These are phyloP conservation scores for Nomada goodeniana DNA, from an alignment of 2,888 invertebrate species.

Conservation along the genomic window DNA sequence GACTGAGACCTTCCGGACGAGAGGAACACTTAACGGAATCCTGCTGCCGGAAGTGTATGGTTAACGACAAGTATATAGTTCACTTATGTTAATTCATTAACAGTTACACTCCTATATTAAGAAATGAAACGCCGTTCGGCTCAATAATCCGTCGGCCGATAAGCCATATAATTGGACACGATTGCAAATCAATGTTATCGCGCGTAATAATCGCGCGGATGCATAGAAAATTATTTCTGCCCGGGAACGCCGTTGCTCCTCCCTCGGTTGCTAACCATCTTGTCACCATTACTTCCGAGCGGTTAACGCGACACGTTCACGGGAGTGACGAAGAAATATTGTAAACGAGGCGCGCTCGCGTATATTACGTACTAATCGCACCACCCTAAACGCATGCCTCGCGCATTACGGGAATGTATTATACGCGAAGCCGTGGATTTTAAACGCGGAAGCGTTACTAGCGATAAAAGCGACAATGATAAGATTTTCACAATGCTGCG, in stretches of 20 bases:
- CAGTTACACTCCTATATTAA: no score
- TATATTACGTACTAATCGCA: slow-evolving; percentile 17
- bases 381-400: slow-evolving; percentile 56
- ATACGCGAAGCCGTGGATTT: slow-evolving; percentile 14
- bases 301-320: slow-evolving; percentile 33
- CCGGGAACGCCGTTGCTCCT: background rate
- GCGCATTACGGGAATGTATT: slow-evolving; percentile 25
- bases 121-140: no score
- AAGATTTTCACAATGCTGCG: slow-evolving; percentile 9
- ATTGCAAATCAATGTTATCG: no score
- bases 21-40: slow-evolving; percentile 36
- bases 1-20: slow-evolving; percentile 38
- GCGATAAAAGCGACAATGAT: background rate
- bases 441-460: slow-evolving; percentile 19
- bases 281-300: background rate
- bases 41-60: slow-evolving; percentile 39
- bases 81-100: no score
- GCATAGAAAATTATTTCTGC: background rate
- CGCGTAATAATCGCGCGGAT: no score
- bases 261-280: slow-evolving; percentile 30
- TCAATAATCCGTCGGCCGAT: no score
- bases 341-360: slow-evolving; percentile 12
- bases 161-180: no score
- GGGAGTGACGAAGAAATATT: slow-evolving; percentile 28
- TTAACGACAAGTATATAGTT: background rate